A percentile compares a stretch with the other conserved stretches of the same genome.
Conservation (phyloP, 2,888 invertebrate genomes). For the Capitulum mitella region DNA sequence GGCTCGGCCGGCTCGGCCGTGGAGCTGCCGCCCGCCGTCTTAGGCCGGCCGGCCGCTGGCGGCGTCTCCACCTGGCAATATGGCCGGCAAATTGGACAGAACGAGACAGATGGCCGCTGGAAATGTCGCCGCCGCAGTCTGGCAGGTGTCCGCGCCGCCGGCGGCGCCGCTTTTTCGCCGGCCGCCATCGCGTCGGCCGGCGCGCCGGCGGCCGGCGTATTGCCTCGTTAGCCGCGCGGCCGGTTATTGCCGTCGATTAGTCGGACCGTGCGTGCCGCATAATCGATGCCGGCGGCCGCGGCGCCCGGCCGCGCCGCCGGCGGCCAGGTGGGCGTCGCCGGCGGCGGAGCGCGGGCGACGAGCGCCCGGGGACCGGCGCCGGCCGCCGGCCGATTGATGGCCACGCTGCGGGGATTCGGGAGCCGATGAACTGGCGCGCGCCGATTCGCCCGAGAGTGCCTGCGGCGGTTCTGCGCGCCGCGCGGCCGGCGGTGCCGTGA, state of each 20-base stretch:
- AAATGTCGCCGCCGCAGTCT: background rate
- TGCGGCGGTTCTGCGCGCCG: too few relatives aligned
- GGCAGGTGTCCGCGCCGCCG: too few relatives aligned
- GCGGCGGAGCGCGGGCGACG: background rate
- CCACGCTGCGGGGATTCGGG: background rate
- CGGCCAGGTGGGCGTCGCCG: constrained; percentile 4
- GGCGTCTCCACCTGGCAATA: background rate
- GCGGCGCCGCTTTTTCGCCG: too few relatives aligned
- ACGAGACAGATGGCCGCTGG: background rate
- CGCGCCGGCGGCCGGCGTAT: background rate
- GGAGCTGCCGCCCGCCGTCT: too few relatives aligned
- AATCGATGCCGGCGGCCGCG: background rate
- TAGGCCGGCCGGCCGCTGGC: background rate
- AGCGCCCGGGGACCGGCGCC: background rate
- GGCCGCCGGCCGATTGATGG: background rate
- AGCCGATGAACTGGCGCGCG: too few relatives aligned
- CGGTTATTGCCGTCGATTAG: background rate
- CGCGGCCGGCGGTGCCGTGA: too few relatives aligned
- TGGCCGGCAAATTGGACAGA: background rate
- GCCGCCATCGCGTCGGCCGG: background rate
- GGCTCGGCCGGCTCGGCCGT: background rate
- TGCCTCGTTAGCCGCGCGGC: background rate
- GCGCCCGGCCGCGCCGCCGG: background rate
- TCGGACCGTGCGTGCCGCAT: background rate
- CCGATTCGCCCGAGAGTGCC: too few relatives aligned